phyloP scores from a whole-genome alignment of 2,113 vertebrate genomes.

The Chaenocephalus aceratus region DNA sequence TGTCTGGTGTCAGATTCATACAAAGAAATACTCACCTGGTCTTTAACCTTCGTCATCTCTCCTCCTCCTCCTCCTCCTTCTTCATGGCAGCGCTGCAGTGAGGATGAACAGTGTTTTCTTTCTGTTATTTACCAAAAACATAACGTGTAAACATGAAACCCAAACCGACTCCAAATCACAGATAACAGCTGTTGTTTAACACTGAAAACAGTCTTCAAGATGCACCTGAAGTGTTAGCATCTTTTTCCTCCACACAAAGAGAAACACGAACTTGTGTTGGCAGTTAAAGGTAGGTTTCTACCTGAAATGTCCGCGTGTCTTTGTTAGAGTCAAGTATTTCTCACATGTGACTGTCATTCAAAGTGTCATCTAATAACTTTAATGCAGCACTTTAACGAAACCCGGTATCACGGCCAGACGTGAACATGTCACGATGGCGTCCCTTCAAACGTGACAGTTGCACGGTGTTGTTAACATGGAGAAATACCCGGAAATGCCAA shows the following conservation, averaged over 20 bases:
- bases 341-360: slow-evolving; percentile 3
- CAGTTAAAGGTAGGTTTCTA: neutral
- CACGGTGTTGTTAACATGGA: too few relatives aligned
- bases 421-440: too few relatives aligned
- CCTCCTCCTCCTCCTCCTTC: too few relatives aligned
- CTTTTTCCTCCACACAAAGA: neutral
- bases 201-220: neutral
- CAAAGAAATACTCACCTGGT: slow-evolving; percentile 7
- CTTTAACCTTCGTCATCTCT: neutral
- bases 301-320: neutral
- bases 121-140: too few relatives aligned
- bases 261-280: rapidly evolving
- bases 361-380: neutral
- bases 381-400: neutral
- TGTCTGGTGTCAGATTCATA: neutral
- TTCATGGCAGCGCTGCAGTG: too few relatives aligned
- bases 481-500: too few relatives aligned
- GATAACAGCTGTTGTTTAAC: too few relatives aligned
- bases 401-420: too few relatives aligned
- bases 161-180: neutral
- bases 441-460: too few relatives aligned
- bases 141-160: too few relatives aligned
- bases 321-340: too few relatives aligned
- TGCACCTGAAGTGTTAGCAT: neutral
- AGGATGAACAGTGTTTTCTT: too few relatives aligned